Base-by-base conservation (phyloP, 2,888 invertebrate genomes). In the Oscheius sp. region DNA sequence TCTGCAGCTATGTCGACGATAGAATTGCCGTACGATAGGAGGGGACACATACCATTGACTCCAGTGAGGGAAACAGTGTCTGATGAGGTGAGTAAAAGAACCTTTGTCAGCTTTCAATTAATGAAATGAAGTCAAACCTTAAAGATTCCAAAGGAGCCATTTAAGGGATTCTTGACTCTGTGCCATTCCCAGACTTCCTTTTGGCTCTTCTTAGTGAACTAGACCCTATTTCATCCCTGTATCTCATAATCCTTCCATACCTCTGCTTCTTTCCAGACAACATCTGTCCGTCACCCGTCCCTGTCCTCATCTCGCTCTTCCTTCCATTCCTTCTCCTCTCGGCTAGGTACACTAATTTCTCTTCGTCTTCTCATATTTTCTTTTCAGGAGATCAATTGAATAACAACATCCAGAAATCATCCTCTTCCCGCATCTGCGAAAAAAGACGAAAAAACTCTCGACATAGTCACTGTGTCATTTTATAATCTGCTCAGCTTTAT, bases 301-400 rank as follows among this genome's bases (percentile, higher is more conserved):
- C 9, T 59, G 41, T 59, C 59, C 41, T 59, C 59, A n/a, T 59
- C 59, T 30, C 12, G 22, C 30, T 59, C 59, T 26, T 54, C 54
- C 12, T 54, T 54, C 33, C 54, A 30, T 54, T 59, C 59, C n/a
- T 41, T 44, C 28, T 24, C 41, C 44, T 44, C 20, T 30, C 12
- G 32, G 14, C 14, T 44, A 38, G 24, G 30, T 41, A n/a, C 20
- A 5, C 1, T 24, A 17, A 1, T 3, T 33, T 3, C 22, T 24
- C 8, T 1, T 24, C 12, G 3, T 17, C 12, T 17, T 9, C 6
- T n/a, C 32, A 54, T 44, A 22, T 2, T 12, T 8, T n/a, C 14
- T 2, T 44, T 59, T 59, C 59, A 59, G 59, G 59, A 59, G 59
- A 59, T 28, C 59, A 44, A 17, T n/a, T 59, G 59, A 59, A 59